phyloP scores from a whole-genome alignment of 1,140 invertebrate genomes.

The Coptotermes formosanus region DNA sequence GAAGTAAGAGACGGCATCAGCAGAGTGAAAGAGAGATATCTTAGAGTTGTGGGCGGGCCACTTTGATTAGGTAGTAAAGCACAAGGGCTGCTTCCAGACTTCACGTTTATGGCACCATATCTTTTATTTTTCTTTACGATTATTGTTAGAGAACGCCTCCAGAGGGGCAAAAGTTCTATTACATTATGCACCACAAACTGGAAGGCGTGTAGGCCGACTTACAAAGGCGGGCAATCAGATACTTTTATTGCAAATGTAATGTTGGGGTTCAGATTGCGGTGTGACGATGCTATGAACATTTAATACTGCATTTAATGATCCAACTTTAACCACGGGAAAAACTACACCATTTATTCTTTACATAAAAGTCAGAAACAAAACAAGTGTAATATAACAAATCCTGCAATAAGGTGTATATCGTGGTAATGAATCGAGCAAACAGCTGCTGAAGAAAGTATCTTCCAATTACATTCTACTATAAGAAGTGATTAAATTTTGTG shows the following conservation, averaged over 20 bases:
- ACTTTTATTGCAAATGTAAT: background rate
- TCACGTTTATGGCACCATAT: background rate
- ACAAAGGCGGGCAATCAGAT: background rate
- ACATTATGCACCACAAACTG: background rate
- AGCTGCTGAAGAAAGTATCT: no score
- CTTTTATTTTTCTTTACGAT: background rate
- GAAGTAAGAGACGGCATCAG: no score
- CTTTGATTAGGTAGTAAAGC: background rate
- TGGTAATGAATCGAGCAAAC: no score
- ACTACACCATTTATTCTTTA: no score
- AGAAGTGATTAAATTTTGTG: no score
- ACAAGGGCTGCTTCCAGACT: no score
- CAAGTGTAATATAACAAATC: no score
- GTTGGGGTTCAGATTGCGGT: background rate
- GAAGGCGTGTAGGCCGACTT: background rate
- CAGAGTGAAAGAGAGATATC: no score
- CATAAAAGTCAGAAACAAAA: no score
- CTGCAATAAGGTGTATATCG: no score
- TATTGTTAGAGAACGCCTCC: no score
- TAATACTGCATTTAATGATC: background rate
- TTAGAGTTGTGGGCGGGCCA: background rate
- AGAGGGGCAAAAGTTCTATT: background rate
- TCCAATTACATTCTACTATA: no score
- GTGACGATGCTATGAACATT: background rate
- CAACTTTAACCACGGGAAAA: background rate